Percentiles rank a stretch among this genome's conserved stretches.
Evolutionary conservation across 2,113 vertebrate species (phyloP).

Genomic region (Callaeas wilsoni): DNA sequence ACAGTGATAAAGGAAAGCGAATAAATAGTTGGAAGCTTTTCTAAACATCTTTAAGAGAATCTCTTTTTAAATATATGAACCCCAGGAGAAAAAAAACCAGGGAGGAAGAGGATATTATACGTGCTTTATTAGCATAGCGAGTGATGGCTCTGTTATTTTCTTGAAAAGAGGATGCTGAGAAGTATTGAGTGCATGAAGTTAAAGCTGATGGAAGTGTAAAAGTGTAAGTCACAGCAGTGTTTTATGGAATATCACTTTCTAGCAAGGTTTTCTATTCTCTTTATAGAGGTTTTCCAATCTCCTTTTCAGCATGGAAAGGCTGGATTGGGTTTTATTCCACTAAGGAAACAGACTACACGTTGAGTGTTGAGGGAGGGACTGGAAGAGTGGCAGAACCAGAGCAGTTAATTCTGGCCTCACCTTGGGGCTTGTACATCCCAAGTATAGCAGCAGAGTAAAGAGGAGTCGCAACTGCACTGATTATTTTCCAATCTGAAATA

Average conservation of each 20-base stretch:
- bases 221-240: neutral
- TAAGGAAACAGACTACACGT: neutral
- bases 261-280: neutral
- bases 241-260: neutral
- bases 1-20: neutral
- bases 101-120: neutral
- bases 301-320: neutral
- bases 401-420: neutral
- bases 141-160: neutral
- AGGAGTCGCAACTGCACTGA: neutral
- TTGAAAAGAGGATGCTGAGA: neutral
- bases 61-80: neutral
- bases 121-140: neutral
- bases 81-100: neutral
- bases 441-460: neutral
- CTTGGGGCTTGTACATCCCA: neutral
- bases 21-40: slow-evolving; percentile 19
- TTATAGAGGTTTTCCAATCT: neutral
- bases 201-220: neutral
- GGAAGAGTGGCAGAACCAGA: neutral
- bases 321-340: neutral
- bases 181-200: neutral
- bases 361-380: neutral
- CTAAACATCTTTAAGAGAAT: neutral
- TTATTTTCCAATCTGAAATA: neutral